phyloP scores from a whole-genome alignment of 2,888 invertebrate species.

The Melanophora roralis region DNA sequence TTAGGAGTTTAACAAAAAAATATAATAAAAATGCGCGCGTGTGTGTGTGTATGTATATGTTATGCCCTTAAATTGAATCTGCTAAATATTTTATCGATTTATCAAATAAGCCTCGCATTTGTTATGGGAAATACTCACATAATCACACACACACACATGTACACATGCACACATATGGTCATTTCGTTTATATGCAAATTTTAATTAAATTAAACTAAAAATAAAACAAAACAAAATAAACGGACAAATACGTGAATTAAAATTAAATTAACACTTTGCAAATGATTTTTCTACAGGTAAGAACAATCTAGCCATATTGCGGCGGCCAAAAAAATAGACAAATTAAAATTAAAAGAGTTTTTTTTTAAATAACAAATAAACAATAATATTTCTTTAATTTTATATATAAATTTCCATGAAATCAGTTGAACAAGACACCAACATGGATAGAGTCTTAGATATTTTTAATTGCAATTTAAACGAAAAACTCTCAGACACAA shows the following conservation, averaged over 20 bases:
- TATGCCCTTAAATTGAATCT: slow-evolving; percentile 21
- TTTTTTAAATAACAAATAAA: too few species aligned
- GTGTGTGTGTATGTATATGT: too few species aligned
- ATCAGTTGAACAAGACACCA: too few species aligned
- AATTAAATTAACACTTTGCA: slow-evolving; percentile 53
- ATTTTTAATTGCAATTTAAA: too few species aligned
- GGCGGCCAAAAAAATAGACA: too few species aligned
- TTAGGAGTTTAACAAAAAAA: neutral
- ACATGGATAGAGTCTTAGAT: too few species aligned
- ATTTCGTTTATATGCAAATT: slow-evolving; percentile 35
- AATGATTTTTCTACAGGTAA: slow-evolving; percentile 22
- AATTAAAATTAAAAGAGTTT: too few species aligned
- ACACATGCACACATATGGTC: neutral
- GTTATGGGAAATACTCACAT: neutral
- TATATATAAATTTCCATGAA: too few species aligned
- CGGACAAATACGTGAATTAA: slow-evolving; percentile 37
- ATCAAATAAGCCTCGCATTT: slow-evolving; percentile 32
- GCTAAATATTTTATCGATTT: slow-evolving; percentile 36
- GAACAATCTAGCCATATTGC: neutral
- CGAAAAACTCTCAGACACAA: too few species aligned
- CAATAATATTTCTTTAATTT: too few species aligned
- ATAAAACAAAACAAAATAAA: slow-evolving; percentile 44
- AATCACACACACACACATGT: neutral
- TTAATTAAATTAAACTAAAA: slow-evolving; percentile 51
- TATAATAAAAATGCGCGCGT: too few species aligned